These are phyloP conservation scores for Arrhamphus sclerolepis DNA, from an alignment of 2,797 vertebrate species.

Conservation along the genomic window DNA sequence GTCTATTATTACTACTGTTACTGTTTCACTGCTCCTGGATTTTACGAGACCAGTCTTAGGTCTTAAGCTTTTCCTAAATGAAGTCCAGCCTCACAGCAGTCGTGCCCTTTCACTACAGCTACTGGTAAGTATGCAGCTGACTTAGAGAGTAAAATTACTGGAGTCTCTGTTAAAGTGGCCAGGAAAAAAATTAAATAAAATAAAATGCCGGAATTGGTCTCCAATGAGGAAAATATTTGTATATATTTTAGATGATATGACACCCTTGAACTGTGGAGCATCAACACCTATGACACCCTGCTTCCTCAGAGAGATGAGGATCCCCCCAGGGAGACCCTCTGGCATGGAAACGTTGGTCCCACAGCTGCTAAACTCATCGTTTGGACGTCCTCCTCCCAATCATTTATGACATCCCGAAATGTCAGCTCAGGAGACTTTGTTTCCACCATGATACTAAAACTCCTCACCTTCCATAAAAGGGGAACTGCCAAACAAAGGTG, in stretches of 20 bases:
- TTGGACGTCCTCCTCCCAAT: constrained; percentile 20
- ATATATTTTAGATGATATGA: constrained; percentile 4
- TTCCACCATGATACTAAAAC: background rate
- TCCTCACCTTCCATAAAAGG: background rate
- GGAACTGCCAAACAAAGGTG: constrained; percentile 14
- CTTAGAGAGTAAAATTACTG: no score
- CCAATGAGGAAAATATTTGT: background rate
- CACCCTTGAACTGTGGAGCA: constrained; percentile 5
- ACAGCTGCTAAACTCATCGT: constrained; percentile 77
- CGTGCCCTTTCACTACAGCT: no score
- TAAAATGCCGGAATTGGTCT: no score
- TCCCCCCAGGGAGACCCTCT: constrained; percentile 27
- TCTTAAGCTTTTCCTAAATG: no score
- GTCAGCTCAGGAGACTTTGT: constrained; percentile 33
- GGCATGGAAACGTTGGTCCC: constrained; percentile 37
- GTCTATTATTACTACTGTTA: no score
- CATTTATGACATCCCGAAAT: constrained; percentile 33
- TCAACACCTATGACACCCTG: constrained; percentile 15
- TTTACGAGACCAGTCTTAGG: no score
- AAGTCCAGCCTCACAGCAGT: no score
- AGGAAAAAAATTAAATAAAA: no score
- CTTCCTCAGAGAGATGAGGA: constrained; percentile 18
- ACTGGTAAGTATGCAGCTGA: no score
- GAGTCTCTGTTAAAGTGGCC: no score
- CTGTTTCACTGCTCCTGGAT: no score